These are phyloP conservation scores for Standfussiana lucernea DNA, from an alignment of 2,888 invertebrate genomes.

Conservation along the genomic window DNA sequence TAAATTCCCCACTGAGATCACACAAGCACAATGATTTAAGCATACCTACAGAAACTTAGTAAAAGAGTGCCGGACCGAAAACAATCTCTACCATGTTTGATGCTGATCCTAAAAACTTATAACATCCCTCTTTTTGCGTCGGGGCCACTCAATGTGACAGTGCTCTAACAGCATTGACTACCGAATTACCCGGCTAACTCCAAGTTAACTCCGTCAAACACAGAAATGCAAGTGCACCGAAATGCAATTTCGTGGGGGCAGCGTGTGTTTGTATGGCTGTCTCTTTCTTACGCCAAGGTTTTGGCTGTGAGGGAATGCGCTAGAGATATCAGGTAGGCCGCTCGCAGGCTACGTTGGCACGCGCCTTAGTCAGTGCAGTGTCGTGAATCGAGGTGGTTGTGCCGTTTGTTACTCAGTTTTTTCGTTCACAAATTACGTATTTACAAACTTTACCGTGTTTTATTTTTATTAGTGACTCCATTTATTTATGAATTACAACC, in stretches of 20 bases:
- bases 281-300: slow-evolving; percentile 72
- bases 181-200: slow-evolving; percentile 43
- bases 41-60: too few relatives aligned
- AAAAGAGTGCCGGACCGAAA: not conserved
- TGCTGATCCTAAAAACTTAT: not conserved
- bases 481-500: slow-evolving; percentile 63
- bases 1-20: not conserved
- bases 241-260: slow-evolving; percentile 70
- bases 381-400: slow-evolving; percentile 71
- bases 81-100: not conserved
- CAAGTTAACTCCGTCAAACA: slow-evolving; percentile 75
- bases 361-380: slow-evolving; percentile 79
- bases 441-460: slow-evolving; percentile 87
- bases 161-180: slow-evolving; percentile 68
- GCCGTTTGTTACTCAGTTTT: slow-evolving; percentile 64
- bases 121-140: not conserved
- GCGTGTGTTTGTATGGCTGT: slow-evolving; percentile 67
- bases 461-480: slow-evolving; percentile 80
- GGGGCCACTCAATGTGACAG: slow-evolving; percentile 44
- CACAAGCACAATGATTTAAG: too few relatives aligned
- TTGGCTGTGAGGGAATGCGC: slow-evolving; percentile 72
- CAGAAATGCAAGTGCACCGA: slow-evolving; percentile 67
- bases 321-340: slow-evolving; percentile 77
- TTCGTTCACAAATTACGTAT: slow-evolving; percentile 80
- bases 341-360: slow-evolving; percentile 50